Percentiles rank a stretch among this genome's conserved stretches.
Conservation (phyloP, 2,888 invertebrate genomes). For the Bhutanitis thaidina region DNA sequence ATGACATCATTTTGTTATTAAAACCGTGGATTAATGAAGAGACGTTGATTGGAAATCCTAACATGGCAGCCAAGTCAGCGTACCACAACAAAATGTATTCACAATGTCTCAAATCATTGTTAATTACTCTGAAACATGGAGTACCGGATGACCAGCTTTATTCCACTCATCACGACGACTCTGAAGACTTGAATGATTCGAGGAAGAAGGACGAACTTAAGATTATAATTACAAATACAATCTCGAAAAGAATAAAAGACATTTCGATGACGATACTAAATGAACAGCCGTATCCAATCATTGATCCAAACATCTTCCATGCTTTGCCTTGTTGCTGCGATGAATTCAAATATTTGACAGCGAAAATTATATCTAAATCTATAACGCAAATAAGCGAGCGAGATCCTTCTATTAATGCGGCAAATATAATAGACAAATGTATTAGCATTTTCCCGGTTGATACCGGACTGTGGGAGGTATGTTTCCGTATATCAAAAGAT, state of each 20-base stretch:
- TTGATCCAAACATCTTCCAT: conserved; percentile 44
- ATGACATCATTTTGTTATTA: conserved; percentile 54
- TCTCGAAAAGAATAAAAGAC: conserved; percentile 66
- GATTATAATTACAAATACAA: conserved; percentile 50
- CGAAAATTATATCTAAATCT: conserved; percentile 26
- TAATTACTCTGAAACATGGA: conserved; percentile 49
- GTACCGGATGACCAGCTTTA: conserved; percentile 41
- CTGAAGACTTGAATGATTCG: conserved; percentile 28
- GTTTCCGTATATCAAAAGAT: conserved; percentile 60
- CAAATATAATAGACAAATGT: conserved; percentile 59
- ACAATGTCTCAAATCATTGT: conserved; percentile 50
- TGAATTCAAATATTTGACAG: conserved; percentile 49
- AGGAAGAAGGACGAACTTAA: conserved; percentile 49
- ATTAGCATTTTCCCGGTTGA: conserved; percentile 63
- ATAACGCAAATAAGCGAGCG: conserved; percentile 27
- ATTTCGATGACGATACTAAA: conserved; percentile 62
- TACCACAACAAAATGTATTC: conserved; percentile 54
- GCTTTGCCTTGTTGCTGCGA: conserved; percentile 60
- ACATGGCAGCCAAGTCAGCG: conserved; percentile 66
- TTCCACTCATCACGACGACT: conserved; percentile 45
- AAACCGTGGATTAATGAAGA: conserved; percentile 59
- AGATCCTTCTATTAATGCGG: conserved; percentile 52
- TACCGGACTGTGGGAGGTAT: conserved; percentile 59
- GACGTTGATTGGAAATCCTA: conserved; percentile 45
- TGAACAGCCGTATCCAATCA: conserved; percentile 51